phyloP scores from a whole-genome alignment of 2,797 vertebrate species.

The Falco rusticolus region DNA sequence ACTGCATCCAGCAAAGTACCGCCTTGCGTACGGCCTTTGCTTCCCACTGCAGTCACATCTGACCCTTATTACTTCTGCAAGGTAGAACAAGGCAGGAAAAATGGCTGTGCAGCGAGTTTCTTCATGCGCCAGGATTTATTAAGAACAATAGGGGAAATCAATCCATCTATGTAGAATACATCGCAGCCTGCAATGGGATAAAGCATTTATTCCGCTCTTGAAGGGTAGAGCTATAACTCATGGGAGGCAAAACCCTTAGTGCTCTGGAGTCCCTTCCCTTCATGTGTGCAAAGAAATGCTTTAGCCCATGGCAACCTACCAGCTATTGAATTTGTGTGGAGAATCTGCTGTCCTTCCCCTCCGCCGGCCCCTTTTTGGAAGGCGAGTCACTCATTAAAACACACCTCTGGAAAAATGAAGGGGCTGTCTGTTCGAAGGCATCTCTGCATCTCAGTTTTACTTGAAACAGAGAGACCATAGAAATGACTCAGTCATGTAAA shows the following conservation, averaged over 20 bases:
- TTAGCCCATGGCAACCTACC: constrained; percentile 63
- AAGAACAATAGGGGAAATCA: constrained; percentile 73
- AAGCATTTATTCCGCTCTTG: constrained; percentile 70
- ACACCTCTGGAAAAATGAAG: constrained; percentile 70
- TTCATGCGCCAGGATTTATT: constrained; percentile 69
- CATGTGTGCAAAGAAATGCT: constrained; percentile 68
- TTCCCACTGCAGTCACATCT: constrained; percentile 61
- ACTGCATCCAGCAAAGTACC: background rate
- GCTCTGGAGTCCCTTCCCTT: constrained; percentile 63
- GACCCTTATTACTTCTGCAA: constrained; percentile 68
- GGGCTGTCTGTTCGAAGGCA: constrained; percentile 58
- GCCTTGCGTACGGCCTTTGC: background rate
- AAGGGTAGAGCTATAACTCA: constrained; percentile 74
- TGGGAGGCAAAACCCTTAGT: constrained; percentile 67
- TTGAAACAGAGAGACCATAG: constrained; percentile 62
- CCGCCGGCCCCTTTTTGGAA: constrained; percentile 68
- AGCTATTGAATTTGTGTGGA: constrained; percentile 68
- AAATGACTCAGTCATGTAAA: constrained; percentile 42
- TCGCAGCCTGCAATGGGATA: constrained; percentile 68
- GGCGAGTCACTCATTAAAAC: constrained; percentile 64
- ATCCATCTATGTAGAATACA: constrained; percentile 71
- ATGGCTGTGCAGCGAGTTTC: constrained; percentile 66
- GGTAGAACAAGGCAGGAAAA: constrained; percentile 67
- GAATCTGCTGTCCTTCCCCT: constrained; percentile 62
- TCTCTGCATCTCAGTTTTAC: constrained; percentile 39